These are phyloP conservation scores for Danaus chrysippus DNA, from an alignment of 2,888 invertebrate genomes.

Conservation along the genomic window DNA sequence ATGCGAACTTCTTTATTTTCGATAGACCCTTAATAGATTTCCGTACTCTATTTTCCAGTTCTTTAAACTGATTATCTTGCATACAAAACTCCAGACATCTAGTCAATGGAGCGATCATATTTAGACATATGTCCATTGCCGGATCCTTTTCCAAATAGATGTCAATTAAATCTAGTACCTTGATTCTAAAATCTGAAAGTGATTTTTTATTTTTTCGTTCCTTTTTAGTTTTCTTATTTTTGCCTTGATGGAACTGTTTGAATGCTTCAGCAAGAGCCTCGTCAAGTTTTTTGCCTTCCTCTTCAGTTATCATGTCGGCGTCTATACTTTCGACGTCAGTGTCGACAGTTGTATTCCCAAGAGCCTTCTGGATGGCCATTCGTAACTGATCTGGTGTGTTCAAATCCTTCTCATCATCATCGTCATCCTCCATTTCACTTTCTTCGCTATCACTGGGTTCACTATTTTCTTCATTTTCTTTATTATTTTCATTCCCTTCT, in stretches of 20 bases:
- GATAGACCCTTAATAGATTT: conserved; percentile 81
- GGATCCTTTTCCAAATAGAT: conserved; percentile 85
- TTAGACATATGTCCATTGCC: conserved; percentile 82
- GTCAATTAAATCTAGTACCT: conserved; percentile 87
- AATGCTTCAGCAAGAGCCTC: conserved; percentile 87
- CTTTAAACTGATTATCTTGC: conserved; percentile 83
- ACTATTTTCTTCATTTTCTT: conserved; percentile 45
- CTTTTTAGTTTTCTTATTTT: conserved; percentile 73
- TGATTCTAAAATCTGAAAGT: conserved; percentile 84
- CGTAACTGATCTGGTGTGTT: conserved; percentile 84
- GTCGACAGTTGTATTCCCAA: conserved; percentile 79
- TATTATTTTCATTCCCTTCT: conserved; percentile 51
- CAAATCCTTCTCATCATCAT: conserved; percentile 63
- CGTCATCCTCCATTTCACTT: conserved; percentile 51
- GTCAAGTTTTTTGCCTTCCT: conserved; percentile 86
- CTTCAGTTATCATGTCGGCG: conserved; percentile 86
- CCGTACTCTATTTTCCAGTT: conserved; percentile 81
- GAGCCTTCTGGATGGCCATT: conserved; percentile 84
- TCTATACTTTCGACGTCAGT: conserved; percentile 85
- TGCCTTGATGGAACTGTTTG: conserved; percentile 78
- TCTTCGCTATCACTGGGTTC: conserved; percentile 61
- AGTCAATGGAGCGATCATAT: conserved; percentile 84
- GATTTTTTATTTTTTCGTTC: conserved; percentile 82
- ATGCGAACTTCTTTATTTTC: conserved; percentile 79
- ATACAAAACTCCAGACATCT: conserved; percentile 84